A percentile compares a stretch with the other conserved stretches of the same genome.
Conservation (phyloP, 2,113 vertebrate species). For the Pedetes capensis region DNA sequence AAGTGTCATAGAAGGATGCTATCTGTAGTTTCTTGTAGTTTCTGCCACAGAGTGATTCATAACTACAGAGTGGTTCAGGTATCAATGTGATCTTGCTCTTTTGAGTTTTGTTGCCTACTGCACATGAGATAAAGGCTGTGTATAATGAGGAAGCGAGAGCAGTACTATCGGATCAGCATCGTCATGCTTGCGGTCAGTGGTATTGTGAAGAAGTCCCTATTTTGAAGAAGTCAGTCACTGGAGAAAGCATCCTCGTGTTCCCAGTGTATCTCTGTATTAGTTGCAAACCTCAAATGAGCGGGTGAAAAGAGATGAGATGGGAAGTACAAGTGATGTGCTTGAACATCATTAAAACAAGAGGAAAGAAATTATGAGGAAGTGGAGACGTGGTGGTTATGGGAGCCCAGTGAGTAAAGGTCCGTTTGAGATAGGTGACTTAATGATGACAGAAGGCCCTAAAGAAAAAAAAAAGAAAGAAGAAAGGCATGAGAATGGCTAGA, state of each 20-base stretch:
- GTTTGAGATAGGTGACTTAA: too few relatives aligned
- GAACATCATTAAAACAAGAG: too few relatives aligned
- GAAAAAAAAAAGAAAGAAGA: too few relatives aligned
- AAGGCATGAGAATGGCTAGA: too few relatives aligned
- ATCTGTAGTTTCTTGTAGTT: background rate
- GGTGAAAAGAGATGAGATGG: background rate
- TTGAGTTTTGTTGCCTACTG: background rate
- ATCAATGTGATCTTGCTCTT: background rate
- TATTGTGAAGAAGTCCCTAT: background rate
- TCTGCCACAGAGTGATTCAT: background rate
- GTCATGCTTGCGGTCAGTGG: background rate
- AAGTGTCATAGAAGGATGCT: background rate
- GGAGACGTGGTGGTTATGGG: too few relatives aligned
- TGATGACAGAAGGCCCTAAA: too few relatives aligned
- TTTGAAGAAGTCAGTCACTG: background rate
- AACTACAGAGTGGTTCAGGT: background rate
- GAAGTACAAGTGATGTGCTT: rapidly evolving
- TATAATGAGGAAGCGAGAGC: background rate
- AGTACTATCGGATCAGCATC: background rate
- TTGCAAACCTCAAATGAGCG: background rate
- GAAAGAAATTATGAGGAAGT: too few relatives aligned
- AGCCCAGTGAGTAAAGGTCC: too few relatives aligned
- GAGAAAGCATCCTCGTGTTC: background rate
- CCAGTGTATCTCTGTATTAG: background rate
- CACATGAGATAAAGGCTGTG: background rate